These are phyloP conservation scores for Leucophora obtusa DNA, from an alignment of 2,888 invertebrate species.

Conservation along the genomic window DNA sequence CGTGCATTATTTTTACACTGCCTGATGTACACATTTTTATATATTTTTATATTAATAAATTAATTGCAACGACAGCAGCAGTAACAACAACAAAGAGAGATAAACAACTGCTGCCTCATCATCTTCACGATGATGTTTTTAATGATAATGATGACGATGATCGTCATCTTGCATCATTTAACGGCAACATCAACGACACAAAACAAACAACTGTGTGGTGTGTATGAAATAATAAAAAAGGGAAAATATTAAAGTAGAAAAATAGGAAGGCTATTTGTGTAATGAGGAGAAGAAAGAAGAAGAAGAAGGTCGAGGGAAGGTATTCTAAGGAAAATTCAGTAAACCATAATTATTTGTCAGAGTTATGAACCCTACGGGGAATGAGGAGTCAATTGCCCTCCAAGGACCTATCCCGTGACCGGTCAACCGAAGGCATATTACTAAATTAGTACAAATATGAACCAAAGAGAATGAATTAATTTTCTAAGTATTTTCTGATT, in stretches of 20 bases:
- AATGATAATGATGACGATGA: neutral
- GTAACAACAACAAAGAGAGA: conserved; percentile 25
- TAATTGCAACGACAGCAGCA: conserved; percentile 59
- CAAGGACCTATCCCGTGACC: too few relatives aligned
- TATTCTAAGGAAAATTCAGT: neutral
- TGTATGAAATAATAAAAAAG: conserved; percentile 9
- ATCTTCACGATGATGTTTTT: neutral
- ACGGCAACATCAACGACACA: conserved; percentile 13
- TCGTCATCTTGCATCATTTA: conserved; percentile 25
- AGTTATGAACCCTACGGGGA: too few relatives aligned
- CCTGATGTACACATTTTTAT: conserved; percentile 6
- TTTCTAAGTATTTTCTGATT: too few relatives aligned
- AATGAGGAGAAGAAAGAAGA: conserved; percentile 41
- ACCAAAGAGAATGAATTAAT: too few relatives aligned
- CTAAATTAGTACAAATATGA: too few relatives aligned
- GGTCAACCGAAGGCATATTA: too few relatives aligned
- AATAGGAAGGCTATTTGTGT: conserved; percentile 30
- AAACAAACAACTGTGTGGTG: neutral
- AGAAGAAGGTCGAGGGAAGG: conserved; percentile 43
- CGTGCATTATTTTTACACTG: conserved; percentile 51
- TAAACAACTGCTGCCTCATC: conserved; percentile 6
- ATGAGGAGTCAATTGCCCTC: too few relatives aligned
- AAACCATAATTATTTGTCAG: too few relatives aligned
- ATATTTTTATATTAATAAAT: conserved; percentile 61
- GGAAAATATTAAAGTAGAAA: neutral